phyloP scores from a whole-genome alignment of 92 coral and sea anemone genomes.

The Montipora capitata region DNA sequence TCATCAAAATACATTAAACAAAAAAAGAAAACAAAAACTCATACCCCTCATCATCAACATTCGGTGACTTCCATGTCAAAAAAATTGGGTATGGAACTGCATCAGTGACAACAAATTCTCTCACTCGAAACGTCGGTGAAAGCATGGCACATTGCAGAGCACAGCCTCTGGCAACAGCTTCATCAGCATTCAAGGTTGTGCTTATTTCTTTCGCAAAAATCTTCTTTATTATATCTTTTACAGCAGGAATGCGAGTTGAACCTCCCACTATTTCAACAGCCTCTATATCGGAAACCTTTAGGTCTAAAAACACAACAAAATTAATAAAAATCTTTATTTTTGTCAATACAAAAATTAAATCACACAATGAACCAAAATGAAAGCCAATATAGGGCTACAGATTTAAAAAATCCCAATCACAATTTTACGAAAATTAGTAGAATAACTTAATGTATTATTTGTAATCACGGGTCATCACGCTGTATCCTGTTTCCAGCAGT shows the following conservation, averaged over 20 bases:
- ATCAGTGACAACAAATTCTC: slow-evolving; percentile 94
- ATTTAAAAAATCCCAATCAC: too few species aligned
- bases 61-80: slow-evolving; percentile 91
- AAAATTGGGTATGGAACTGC: slow-evolving; percentile 91
- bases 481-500: too few species aligned
- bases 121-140: slow-evolving; percentile 97
- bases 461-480: too few species aligned
- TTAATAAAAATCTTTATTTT: too few species aligned
- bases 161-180: slow-evolving; percentile 99
- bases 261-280: slow-evolving; percentile 99
- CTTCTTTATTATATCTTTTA: slow-evolving; percentile 80
- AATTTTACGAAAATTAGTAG: too few species aligned
- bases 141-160: slow-evolving; percentile 99
- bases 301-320: slow-evolving; percentile 52
- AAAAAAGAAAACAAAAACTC: background rate
- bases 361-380: too few species aligned
- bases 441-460: too few species aligned
- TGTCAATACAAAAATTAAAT: too few species aligned
- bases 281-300: slow-evolving; percentile 87
- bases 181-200: slow-evolving; percentile 97
- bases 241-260: slow-evolving; percentile 91
- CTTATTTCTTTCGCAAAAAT: slow-evolving; percentile 89
- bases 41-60: slow-evolving; percentile 95
- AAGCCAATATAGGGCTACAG: too few species aligned
- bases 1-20: background rate